These are phyloP conservation scores for Lepus oiostolus DNA, from an alignment of 2,797 vertebrate genomes.

Conservation along the genomic window DNA sequence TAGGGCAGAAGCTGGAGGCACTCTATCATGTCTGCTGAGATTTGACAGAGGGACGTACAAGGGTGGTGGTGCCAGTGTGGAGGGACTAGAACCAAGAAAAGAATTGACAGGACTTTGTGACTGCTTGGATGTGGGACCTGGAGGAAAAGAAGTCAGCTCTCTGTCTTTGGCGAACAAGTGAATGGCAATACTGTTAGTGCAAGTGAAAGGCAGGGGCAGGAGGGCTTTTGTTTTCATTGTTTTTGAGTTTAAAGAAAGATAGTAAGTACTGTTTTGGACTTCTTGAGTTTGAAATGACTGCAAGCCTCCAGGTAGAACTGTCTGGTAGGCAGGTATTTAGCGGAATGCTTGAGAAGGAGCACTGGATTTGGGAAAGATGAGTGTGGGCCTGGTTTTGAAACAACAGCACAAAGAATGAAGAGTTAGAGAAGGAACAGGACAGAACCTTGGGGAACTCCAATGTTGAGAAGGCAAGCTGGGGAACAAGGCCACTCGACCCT, in stretches of 20 bases:
- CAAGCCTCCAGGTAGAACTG: neutral
- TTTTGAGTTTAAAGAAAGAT: neutral
- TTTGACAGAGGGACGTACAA: neutral
- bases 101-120: neutral
- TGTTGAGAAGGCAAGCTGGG: neutral
- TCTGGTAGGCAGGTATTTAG: neutral
- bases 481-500: neutral
- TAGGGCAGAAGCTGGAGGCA: neutral
- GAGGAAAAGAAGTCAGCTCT: neutral
- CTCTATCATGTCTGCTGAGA: too few species aligned
- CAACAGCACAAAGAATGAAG: neutral
- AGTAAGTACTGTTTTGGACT: neutral
- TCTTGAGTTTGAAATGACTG: neutral
- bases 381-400: fast-evolving
- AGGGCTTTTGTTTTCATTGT: neutral
- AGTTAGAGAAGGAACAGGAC: neutral
- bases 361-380: neutral
- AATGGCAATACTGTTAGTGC: neutral
- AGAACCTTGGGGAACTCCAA: neutral
- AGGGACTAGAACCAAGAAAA: neutral
- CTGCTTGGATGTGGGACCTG: neutral
- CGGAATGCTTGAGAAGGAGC: too few species aligned
- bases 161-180: neutral
- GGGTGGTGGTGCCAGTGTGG: neutral
- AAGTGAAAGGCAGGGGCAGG: neutral